phyloP scores from a whole-genome alignment of 35 echinoderm and acorn worm species.

The Heliocidaris tuberculata region DNA sequence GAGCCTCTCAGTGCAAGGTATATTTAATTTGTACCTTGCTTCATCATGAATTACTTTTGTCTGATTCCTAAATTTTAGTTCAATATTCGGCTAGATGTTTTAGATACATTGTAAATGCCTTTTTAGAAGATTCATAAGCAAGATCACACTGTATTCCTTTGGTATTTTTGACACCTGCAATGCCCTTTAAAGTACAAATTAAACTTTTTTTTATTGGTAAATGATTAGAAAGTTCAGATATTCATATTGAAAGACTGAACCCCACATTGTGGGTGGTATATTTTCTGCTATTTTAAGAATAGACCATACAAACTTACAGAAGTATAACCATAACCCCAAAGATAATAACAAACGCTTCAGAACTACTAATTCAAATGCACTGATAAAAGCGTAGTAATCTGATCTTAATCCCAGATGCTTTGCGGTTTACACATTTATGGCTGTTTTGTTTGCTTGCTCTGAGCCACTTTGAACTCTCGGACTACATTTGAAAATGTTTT shows the following conservation, averaged over 20 bases:
- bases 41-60: no score
- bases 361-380: slow-evolving; percentile 1
- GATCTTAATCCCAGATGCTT: slow-evolving; percentile 24
- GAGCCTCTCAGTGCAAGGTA: no score
- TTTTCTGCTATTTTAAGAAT: slow-evolving; percentile 13
- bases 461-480: background rate
- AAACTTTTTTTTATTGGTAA: background rate
- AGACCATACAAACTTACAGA: background rate
- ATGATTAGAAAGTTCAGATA: background rate
- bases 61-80: no score
- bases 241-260: background rate
- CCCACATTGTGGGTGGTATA: background rate
- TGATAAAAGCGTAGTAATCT: background rate
- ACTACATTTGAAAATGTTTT: slow-evolving; percentile 4
- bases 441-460: slow-evolving; percentile 12
- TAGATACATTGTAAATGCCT: no score
- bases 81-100: no score
- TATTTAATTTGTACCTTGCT: no score
- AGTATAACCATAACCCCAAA: background rate
- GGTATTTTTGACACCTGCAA: no score
- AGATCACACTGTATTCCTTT: no score
- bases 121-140: no score
- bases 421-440: slow-evolving; percentile 17
- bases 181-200: background rate
- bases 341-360: background rate